Base-by-base conservation (phyloP, 2,888 invertebrate genomes). In the Cryptophagus acutangulus region DNA sequence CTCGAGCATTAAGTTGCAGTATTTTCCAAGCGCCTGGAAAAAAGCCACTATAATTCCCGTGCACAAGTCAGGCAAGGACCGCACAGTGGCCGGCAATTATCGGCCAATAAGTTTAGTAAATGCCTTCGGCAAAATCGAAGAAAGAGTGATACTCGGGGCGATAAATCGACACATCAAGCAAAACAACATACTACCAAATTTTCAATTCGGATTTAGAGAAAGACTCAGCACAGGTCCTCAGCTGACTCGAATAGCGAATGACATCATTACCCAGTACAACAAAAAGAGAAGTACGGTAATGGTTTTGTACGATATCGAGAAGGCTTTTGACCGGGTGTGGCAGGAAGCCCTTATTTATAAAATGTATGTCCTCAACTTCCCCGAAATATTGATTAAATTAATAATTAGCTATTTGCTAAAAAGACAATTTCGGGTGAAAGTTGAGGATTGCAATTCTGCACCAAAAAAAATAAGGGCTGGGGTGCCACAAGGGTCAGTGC, bases 141-240 rank as follows among this genome's bases (percentile, higher is more conserved):
- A 55, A 33, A 42, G 48, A 20, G 24, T 48, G 1, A 44, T 55
- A 10, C 10, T 33, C 5, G 18, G 16, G 1, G 40, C 30, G 34
- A 14, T 51, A 3, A 36, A 33, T 1, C 28, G 36, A 20, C 18
- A 33, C 9, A 16, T 39, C 20, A 34, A 20, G 9, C 40, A 43
- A 44, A 10, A 25, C 2, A 44, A 49, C 8, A 29, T 47, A 13
- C 34, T 36, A 10, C 31, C 38, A 9, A 13, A 24, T 3, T 15
- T n/a, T 6, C 61, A 62, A 46, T 58, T 56, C 40, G 59, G 58
- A 2, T 62, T 62, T 38, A 34, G 59, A 25, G 30, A 36, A 24
- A 40, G 40, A n/a, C 61, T 58, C 37, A 54, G 49, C 5, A 62
- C 62, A 1, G 44, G 40, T 2, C 53, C 55, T 18, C 62, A 61